Base-by-base conservation (phyloP, 2,113 vertebrate species). In the Callocephalon fimbriatum region DNA sequence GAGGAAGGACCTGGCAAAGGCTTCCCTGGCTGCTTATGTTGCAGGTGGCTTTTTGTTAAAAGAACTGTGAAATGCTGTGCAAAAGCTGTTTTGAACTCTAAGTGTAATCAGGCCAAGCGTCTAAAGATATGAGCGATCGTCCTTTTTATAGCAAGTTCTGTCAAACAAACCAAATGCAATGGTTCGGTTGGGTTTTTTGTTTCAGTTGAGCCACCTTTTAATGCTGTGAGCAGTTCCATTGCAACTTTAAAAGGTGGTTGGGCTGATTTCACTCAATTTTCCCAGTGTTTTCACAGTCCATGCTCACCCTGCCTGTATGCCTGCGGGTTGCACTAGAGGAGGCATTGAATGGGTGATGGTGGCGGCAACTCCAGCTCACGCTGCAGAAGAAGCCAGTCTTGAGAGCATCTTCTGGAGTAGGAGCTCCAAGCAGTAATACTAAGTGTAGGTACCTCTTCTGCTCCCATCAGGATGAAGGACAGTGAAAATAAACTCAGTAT, bases 271-370 rank as follows among this genome's bases (percentile, higher is more conserved):
- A 35, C 51, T 82, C 12, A 23, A 9, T 11, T 40, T 82, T 81
- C 51, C 9, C 22, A 4, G 40, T 40, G 40, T 40, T 40, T 13
- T 62, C 18, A 2, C 3, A 15, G 44, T 13, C 19, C 67, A 8
- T 26, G 12, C 16, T 59, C 23, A 4, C 37, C 58, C 35, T 2
- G 3, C 40, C 58, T 3, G 0, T 14, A 0, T 25, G 18, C 16
- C 56, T 0, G 1, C 26, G 42, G 32, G 14, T 9, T 26, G 23
- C 16, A 7, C 16, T 0, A 1, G n/a, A 19, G 61, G 10, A n/a
- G 37, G 29, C 17, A 1, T 5, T 90, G 81, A 48, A 2, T 62
- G 35, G 62, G 0, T 65, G 68, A 2, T 35, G 53, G 15, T 58
- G 62, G 14, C 40, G 63, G 35, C 42, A 93, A 14, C 54, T 78